These are phyloP conservation scores for Beris morrisii DNA, from an alignment of 2,888 invertebrate genomes.

Conservation along the genomic window DNA sequence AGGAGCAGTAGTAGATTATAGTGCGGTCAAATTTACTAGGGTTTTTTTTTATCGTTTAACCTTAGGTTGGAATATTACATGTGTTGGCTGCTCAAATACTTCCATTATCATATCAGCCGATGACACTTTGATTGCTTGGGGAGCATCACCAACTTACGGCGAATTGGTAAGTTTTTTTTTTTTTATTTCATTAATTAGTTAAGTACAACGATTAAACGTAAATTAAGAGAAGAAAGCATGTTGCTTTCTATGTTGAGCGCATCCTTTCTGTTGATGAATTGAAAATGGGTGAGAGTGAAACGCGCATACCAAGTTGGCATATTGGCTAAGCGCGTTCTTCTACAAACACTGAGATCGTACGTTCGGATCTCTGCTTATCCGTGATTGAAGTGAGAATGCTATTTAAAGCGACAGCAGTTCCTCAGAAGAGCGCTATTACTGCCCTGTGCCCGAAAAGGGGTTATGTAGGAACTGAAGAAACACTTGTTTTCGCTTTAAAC, in stretches of 20 bases:
- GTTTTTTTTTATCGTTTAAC: not conserved
- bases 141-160: slow-evolving; percentile 90
- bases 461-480: too few relatives aligned
- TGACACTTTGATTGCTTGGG: slow-evolving; percentile 89
- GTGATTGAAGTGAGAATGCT: too few relatives aligned
- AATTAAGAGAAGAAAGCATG: not conserved
- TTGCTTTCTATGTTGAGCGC: slow-evolving; percentile 15
- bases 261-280: not conserved
- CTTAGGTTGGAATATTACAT: slow-evolving; percentile 84
- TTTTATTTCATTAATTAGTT: slow-evolving; percentile 5
- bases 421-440: too few relatives aligned
- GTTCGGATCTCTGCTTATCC: too few relatives aligned
- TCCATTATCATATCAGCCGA: slow-evolving; percentile 88
- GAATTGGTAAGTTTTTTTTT: slow-evolving; percentile 68
- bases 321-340: too few relatives aligned
- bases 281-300: not conserved
- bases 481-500: too few relatives aligned
- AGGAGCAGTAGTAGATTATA: not conserved
- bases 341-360: too few relatives aligned
- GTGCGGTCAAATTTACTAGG: not conserved
- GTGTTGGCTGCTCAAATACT: slow-evolving; percentile 80
- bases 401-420: too few relatives aligned
- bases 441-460: too few relatives aligned
- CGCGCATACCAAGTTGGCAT: too few relatives aligned
- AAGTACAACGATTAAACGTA: slow-evolving; percentile 16